These are phyloP conservation scores for Aelia acuminata DNA, from an alignment of 2,888 invertebrate species.

Conservation along the genomic window DNA sequence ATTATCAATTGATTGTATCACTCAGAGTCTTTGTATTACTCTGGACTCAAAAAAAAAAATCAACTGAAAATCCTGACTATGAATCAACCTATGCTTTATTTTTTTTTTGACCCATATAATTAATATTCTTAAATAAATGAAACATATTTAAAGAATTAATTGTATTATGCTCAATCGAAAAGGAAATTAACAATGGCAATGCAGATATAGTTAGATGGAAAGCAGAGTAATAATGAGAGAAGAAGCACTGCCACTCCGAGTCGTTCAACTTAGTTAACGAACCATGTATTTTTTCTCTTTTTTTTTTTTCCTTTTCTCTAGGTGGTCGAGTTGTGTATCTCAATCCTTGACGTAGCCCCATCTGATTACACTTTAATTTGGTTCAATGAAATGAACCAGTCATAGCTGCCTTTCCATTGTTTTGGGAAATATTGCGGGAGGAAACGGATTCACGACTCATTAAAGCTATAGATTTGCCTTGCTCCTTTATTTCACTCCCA, in stretches of 20 bases:
- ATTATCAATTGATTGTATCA: too few species aligned
- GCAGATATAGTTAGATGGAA: conserved; percentile 5
- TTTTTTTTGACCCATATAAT: too few species aligned
- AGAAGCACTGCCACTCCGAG: conserved; percentile 33
- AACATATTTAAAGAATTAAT: too few species aligned
- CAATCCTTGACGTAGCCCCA: conserved; percentile 59
- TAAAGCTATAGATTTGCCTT: conserved; percentile 54
- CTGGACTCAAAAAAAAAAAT: too few species aligned
- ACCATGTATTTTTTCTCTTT: conserved; percentile 52
- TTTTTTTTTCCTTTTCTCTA: conserved; percentile 18
- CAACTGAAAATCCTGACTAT: too few species aligned
- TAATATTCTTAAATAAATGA: too few species aligned
- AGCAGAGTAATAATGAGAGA: neutral
- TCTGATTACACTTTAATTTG: conserved; percentile 60
- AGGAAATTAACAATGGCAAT: neutral
- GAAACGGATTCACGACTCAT: conserved; percentile 56
- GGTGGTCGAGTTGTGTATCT: conserved; percentile 50
- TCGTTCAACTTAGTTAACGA: conserved; percentile 58
- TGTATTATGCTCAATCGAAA: neutral
- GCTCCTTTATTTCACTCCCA: conserved; percentile 52
- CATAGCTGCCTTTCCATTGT: conserved; percentile 58
- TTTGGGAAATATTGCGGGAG: conserved; percentile 55
- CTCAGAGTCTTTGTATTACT: too few species aligned
- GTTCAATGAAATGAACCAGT: conserved; percentile 60
- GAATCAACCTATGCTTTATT: too few species aligned